Conservation (phyloP, 1,140 invertebrate species). For the Mylabris phalerata region DNA sequence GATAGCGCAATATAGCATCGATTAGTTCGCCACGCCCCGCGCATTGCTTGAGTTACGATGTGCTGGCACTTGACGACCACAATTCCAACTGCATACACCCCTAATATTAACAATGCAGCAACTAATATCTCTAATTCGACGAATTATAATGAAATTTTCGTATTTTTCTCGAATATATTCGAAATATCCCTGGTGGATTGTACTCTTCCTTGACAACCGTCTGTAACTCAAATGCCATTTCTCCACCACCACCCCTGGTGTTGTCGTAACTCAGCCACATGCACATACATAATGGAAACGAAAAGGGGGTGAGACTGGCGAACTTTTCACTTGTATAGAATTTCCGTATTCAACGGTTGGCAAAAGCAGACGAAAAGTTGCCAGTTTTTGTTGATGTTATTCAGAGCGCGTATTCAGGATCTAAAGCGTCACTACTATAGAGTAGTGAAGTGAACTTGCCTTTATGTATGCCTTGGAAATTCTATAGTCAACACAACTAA, state of each 20-base stretch:
- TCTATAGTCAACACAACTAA: not conserved
- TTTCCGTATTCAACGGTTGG: slow-evolving; percentile 29
- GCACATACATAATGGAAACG: slow-evolving; percentile 28
- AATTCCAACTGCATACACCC: not conserved
- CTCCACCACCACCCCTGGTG: not conserved
- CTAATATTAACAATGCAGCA: too few species aligned
- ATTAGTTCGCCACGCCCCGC: slow-evolving; percentile 36
- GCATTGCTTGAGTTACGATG: slow-evolving; percentile 38
- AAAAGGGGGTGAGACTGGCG: slow-evolving; percentile 3
- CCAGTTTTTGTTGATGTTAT: slow-evolving; percentile 24
- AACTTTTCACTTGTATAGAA: slow-evolving; percentile 29
- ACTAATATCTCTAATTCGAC: too few species aligned
- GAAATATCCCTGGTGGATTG: not conserved
- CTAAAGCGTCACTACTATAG: slow-evolving; percentile 18
- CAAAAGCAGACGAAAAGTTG: slow-evolving; percentile 25
- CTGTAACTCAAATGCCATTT: not conserved
- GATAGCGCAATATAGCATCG: slow-evolving; percentile 40
- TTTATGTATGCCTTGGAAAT: slow-evolving; percentile 14
- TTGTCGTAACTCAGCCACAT: slow-evolving; percentile 18
- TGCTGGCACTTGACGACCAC: slow-evolving; percentile 27
- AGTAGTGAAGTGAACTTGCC: slow-evolving; percentile 6
- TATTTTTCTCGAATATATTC: not conserved
- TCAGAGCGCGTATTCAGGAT: slow-evolving; percentile 21
- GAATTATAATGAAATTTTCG: too few species aligned
- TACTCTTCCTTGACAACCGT: not conserved